Evolutionary conservation across 2,888 invertebrate species (phyloP), one percentile per base, ranked within the genome.

Genomic region (Diarsia dahlii): DNA sequence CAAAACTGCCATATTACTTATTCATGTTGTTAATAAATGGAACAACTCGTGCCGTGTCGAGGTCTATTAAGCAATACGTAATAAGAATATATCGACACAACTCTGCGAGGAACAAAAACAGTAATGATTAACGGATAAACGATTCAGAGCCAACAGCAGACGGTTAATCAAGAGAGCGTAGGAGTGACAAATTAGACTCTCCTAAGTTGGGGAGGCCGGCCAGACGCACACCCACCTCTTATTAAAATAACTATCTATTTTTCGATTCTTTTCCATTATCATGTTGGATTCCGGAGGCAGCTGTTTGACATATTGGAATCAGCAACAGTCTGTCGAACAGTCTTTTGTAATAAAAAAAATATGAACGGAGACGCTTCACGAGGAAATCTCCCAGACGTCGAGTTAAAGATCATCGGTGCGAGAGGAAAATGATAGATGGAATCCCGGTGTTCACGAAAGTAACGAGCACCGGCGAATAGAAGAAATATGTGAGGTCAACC

Each of bases 351-450:
- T 76, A 85, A 88, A 87, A 87, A 64, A 87, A 84, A 87, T 88
- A 87, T 86, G 82, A 87, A 90, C 85, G 76, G 78, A 88, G 87
- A 90, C 84, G 89, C 89, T 89, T 82, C 85, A 82, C 85, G 84
- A 80, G 86, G 87, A 91, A 90, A 92, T 91, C 90, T 89, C 84
- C 85, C 76, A 84, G 77, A 85, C 88, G 89, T 92, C 91, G 90
- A 90, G 89, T 90, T 89, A 92, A 93, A 93, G 92, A 92, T 91
- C 93, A 92, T 90, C 88, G 91, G 90, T 88, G 90, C 88, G 89
- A 87, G 87, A 89, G 88, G 89, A 93, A 93, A 92, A 95, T 95
- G 95, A 95, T 95, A 92, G 93, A 95, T 95, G 94, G 91, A 90
- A 89, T 89, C 90, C 86, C 90, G 90, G 90, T 90, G 91, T 90